Evolutionary conservation across 2,113 vertebrate species (phyloP).

Genomic region (Toxostoma redivivum): DNA sequence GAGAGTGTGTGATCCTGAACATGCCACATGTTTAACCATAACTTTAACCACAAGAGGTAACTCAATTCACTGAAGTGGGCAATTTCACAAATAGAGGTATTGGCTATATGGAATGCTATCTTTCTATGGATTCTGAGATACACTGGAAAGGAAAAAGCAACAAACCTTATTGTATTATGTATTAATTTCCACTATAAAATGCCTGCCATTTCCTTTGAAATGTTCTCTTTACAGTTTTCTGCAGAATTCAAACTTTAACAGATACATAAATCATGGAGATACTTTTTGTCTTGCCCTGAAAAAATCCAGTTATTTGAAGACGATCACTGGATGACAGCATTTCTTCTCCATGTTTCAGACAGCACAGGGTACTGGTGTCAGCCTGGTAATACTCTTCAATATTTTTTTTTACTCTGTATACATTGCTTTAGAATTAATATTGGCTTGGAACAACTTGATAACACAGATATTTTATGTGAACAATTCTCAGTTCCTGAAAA

Average conservation of each 20-base stretch:
- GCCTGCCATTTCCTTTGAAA: neutral
- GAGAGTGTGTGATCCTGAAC: neutral
- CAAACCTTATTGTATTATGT: neutral
- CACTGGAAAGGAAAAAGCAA: neutral
- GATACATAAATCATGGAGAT: neutral
- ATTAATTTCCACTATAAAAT: neutral
- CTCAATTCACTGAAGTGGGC: neutral
- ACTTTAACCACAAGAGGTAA: neutral
- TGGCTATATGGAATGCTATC: neutral
- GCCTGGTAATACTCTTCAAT: neutral
- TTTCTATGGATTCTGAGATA: neutral
- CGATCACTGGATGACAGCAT: neutral
- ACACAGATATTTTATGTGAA: neutral
- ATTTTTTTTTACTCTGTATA: neutral
- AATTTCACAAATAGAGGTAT: neutral
- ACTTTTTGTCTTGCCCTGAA: neutral
- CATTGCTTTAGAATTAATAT: neutral
- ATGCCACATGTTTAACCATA: neutral
- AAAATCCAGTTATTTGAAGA: neutral
- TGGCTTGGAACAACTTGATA: neutral
- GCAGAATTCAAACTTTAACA: neutral
- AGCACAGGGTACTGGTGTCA: neutral
- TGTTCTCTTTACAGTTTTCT: neutral
- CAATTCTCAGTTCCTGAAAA: neutral
- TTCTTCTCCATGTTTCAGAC: neutral